A percentile compares a stretch with the other conserved stretches of the same genome.
Evolutionary conservation across 2,113 vertebrate genomes (phyloP).

Genomic region (Xenopus borealis): DNA sequence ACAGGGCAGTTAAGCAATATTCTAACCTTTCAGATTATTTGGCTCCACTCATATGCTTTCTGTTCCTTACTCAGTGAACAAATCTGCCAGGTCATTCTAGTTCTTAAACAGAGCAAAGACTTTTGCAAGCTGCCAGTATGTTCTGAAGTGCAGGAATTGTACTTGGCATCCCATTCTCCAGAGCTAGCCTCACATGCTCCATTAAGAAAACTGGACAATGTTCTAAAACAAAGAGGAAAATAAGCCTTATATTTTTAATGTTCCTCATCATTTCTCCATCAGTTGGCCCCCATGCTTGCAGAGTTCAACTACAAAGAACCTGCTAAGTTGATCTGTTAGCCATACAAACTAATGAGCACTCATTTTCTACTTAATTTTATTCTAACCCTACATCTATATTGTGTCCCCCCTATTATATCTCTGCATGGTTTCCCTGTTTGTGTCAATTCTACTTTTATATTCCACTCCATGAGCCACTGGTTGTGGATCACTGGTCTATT

Average conservation of each 20-base stretch:
- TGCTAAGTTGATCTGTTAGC: too few species aligned
- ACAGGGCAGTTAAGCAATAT: conserved; percentile 26
- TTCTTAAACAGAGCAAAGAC: conserved; percentile 37
- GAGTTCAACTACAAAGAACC: too few species aligned
- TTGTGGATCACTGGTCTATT: too few species aligned
- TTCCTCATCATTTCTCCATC: neutral
- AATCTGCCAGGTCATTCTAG: conserved; percentile 40
- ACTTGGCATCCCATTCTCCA: conserved; percentile 12
- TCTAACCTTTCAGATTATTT: conserved; percentile 32
- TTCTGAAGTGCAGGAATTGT: conserved; percentile 30
- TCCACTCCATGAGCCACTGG: too few species aligned
- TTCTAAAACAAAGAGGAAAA: conserved; percentile 16
- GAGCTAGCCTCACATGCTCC: neutral
- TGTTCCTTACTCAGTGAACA: conserved; percentile 30
- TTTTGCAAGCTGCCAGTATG: conserved; percentile 21
- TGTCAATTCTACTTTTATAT: too few species aligned
- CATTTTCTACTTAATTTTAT: too few species aligned
- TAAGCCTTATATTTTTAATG: conserved; percentile 7
- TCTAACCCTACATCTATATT: too few species aligned
- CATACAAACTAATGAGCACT: too few species aligned
- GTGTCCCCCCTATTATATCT: too few species aligned
- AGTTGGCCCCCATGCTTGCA: too few species aligned
- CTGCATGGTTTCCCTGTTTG: too few species aligned
- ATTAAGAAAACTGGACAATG: conserved; percentile 1
- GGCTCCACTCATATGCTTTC: conserved; percentile 13